Conservation (phyloP, 1,140 invertebrate genomes). For the Rhagoletis pomonella region DNA sequence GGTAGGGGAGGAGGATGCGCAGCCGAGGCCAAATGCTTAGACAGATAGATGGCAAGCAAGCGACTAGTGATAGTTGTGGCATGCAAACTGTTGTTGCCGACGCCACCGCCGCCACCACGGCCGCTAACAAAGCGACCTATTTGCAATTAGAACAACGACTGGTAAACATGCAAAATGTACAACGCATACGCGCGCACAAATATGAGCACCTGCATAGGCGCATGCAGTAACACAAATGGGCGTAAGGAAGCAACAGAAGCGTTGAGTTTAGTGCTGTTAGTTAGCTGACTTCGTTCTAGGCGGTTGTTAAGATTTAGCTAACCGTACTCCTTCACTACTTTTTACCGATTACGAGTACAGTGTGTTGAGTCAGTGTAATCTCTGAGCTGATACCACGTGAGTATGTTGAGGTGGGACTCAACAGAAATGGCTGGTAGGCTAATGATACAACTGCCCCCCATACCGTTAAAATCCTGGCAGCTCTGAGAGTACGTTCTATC, state of each 20-base stretch:
- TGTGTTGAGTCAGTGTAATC: too few species aligned
- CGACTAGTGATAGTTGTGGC: constrained; percentile 13
- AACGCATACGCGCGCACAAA: background rate
- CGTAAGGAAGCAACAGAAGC: background rate
- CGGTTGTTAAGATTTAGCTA: background rate
- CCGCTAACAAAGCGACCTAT: constrained; percentile 59
- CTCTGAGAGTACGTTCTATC: too few species aligned
- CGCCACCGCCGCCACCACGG: background rate
- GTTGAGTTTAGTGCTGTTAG: background rate
- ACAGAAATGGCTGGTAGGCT: too few species aligned
- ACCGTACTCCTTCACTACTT: background rate
- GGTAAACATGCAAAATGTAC: constrained; percentile 71
- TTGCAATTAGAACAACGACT: constrained; percentile 73
- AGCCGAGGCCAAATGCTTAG: background rate
- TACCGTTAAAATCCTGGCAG: too few species aligned
- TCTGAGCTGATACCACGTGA: too few species aligned
- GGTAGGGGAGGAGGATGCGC: background rate
- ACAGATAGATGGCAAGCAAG: background rate
- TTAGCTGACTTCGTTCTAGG: background rate
- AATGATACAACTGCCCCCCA: too few species aligned
- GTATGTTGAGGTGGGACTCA: too few species aligned
- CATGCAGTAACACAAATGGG: constrained; percentile 64
- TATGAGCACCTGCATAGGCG: background rate
- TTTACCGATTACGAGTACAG: too few species aligned
- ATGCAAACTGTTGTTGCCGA: background rate